Evolutionary conservation across 2,888 invertebrate species (phyloP), one percentile per base, ranked within the genome.

Genomic region (Trachelus tabidus): DNA sequence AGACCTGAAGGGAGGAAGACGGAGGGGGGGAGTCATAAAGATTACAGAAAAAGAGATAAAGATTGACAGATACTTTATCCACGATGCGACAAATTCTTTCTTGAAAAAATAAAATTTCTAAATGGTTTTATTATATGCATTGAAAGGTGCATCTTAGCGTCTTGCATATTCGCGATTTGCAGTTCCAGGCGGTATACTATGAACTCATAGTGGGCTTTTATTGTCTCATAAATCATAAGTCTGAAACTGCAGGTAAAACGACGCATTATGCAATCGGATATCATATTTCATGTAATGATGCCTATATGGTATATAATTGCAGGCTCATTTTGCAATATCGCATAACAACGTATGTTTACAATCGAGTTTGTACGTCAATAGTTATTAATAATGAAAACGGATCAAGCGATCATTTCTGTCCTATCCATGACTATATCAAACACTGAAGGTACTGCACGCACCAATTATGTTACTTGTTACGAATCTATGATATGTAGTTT

Each of bases 141-240:
- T 23, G 56, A 23, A 23, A 6, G 56, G 23, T 56, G 56, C 56
- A 56, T 56, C 23, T 0, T 9, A 23, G 56, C 56, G 23, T 23
- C 56, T 56, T 56, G 23, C 23, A 23, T 56, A 23, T 56, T 56
- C 56, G 23, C 56, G 23, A 23, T 56, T 56, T 56, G 15, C 23
- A 56, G 23, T 56, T 40, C 40, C 56, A 56, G 56, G 56, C 74
- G 30, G 37, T 34, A 30, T 23, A 34, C 74, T 35, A 78, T 79
- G 81, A 82, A 81, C 80, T 82, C 83, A 73, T 76, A 68, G 79
- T 83, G 81, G 80, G 75, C 82, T 83, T 56, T 81, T 82, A 81
- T 81, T 82, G 83, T 81, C 83, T 81, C 85, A 81, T 88, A 88
- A 88, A 88, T 88, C 88, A 88, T 75, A 81, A 79, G 79, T 76